Evolutionary conservation across 2,113 vertebrate genomes (phyloP).

Genomic region (Sminthopsis crassicaudata): DNA sequence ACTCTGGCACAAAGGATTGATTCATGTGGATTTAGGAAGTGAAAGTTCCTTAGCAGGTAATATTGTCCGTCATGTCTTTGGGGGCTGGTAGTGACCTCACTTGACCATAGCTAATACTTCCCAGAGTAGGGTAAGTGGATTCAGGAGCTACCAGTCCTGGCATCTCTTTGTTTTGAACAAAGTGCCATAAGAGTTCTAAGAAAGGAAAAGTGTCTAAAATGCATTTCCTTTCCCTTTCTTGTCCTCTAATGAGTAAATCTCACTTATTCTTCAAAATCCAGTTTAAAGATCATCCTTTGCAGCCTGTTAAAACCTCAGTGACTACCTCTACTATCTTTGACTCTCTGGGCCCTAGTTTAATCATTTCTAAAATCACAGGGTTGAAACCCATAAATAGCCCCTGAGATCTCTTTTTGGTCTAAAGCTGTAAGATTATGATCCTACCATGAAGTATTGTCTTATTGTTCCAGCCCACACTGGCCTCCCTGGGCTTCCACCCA

Average conservation of each 20-base stretch:
- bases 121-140: neutral
- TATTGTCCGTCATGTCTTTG: neutral
- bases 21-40: neutral
- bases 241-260: neutral
- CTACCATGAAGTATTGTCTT: conserved; percentile 1
- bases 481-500: neutral
- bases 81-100: neutral
- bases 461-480: neutral
- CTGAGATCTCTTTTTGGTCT: neutral
- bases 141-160: neutral
- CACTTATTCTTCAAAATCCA: neutral
- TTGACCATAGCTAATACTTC: neutral
- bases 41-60: neutral
- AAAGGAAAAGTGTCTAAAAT: neutral
- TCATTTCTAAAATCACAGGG: neutral
- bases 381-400: neutral
- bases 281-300: neutral
- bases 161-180: neutral
- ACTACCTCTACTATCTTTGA: neutral
- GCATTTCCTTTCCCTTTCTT: neutral
- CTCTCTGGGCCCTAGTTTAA: neutral
- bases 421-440: neutral
- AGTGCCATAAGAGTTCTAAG: neutral
- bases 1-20: neutral
- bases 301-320: neutral